Evolutionary conservation across 2,797 vertebrate species (phyloP).

Genomic region (Coregonus ussuriensis): DNA sequence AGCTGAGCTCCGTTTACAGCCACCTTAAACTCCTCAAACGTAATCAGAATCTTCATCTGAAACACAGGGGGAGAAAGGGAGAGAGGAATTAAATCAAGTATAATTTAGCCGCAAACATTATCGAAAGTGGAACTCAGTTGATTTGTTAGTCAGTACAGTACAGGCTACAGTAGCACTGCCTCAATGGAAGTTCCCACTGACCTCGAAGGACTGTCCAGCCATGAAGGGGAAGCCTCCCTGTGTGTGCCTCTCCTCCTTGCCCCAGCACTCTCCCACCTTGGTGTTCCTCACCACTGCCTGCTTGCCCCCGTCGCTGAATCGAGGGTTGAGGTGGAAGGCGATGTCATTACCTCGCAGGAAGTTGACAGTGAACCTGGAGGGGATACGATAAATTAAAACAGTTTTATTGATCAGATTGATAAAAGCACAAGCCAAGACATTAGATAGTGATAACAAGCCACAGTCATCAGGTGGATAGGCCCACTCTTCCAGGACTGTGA

Average conservation of each 20-base stretch:
- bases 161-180: not conserved
- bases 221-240: slow-evolving; percentile 74
- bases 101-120: too few species aligned
- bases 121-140: not conserved
- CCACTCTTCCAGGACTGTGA: not conserved
- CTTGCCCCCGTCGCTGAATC: slow-evolving; percentile 75
- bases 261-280: slow-evolving; percentile 75
- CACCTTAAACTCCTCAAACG: slow-evolving; percentile 82
- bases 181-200: slow-evolving; percentile 33
- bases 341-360: slow-evolving; percentile 80
- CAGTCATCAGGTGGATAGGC: not conserved
- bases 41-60: slow-evolving; percentile 82
- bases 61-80: not conserved
- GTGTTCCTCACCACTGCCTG: slow-evolving; percentile 77
- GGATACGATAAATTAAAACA: not conserved
- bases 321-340: slow-evolving; percentile 80
- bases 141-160: not conserved
- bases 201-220: slow-evolving; percentile 77
- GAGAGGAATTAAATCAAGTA: not conserved
- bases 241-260: slow-evolving; percentile 74
- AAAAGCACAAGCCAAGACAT: not conserved
- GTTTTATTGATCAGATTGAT: not conserved
- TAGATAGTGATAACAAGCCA: not conserved
- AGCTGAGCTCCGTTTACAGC: slow-evolving; percentile 83
- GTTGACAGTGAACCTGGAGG: slow-evolving; percentile 78